Conservation (phyloP, 64 coral and sea anemone genomes). For the Platygyra sinensis region DNA sequence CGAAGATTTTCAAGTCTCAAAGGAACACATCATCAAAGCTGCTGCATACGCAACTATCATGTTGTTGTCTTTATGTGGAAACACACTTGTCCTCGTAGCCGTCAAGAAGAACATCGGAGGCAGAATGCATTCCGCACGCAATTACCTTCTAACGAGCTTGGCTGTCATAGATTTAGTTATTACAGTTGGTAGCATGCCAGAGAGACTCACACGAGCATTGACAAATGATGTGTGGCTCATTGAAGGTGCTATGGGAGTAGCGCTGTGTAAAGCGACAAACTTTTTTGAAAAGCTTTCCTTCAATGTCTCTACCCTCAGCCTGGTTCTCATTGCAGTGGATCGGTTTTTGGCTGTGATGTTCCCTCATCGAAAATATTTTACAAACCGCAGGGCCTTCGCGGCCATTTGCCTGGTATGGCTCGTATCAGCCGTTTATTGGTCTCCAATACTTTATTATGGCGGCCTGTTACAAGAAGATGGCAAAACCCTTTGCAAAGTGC, state of each 20-base stretch:
- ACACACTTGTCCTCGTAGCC: conserved; percentile 34
- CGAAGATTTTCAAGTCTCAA: conserved; percentile 6
- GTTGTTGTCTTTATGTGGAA: conserved; percentile 26
- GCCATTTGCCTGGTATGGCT: conserved; percentile 42
- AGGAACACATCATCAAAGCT: not conserved
- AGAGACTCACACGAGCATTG: conserved; percentile 38
- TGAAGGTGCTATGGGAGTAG: conserved; percentile 6
- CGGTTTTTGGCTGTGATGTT: conserved; percentile 46
- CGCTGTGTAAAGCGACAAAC: conserved; percentile 44
- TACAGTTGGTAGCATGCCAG: conserved; percentile 44
- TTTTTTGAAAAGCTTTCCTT: conserved; percentile 57
- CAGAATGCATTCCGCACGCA: conserved; percentile 48
- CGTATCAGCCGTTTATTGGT: conserved; percentile 21
- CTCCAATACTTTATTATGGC: conserved; percentile 26
- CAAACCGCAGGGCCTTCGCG: not conserved
- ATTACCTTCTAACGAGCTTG: conserved; percentile 50
- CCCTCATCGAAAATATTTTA: conserved; percentile 33
- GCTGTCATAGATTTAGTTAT: conserved; percentile 48
- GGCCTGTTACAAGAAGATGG: conserved; percentile 3
- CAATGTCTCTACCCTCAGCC: conserved; percentile 11
- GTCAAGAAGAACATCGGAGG: conserved; percentile 45
- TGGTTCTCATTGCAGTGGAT: conserved; percentile 47
- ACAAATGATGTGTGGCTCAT: conserved; percentile 47
- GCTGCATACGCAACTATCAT: conserved; percentile 32
- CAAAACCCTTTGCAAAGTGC: conserved; percentile 32